These are phyloP conservation scores for Drosophila oshimai DNA, from an alignment of 1,140 invertebrate species.

Conservation along the genomic window DNA sequence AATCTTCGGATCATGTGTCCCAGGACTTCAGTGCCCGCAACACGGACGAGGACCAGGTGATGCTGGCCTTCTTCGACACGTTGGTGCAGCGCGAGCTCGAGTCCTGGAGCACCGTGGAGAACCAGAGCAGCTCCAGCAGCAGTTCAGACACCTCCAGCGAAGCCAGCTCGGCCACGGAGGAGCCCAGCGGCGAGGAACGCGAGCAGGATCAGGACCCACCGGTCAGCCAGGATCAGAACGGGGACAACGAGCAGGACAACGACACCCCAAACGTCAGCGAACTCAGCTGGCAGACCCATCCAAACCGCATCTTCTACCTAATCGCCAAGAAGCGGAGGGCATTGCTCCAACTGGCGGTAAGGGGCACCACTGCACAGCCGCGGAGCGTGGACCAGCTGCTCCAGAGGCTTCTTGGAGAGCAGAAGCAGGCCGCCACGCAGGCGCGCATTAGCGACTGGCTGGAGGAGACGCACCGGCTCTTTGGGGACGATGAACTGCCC, in stretches of 20 bases:
- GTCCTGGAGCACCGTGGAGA: conserved; percentile 85
- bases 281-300: conserved; percentile 62
- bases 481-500: conserved; percentile 58
- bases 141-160: conserved; percentile 37
- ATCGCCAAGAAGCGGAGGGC: conserved; percentile 79
- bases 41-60: conserved; percentile 94
- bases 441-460: conserved; percentile 61
- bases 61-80: conserved; percentile 98
- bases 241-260: background rate
- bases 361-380: conserved; percentile 49
- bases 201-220: background rate
- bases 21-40: conserved; percentile 92
- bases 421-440: conserved; percentile 49
- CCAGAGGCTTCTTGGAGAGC: conserved; percentile 44
- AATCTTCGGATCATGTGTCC: conserved; percentile 91
- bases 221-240: background rate
- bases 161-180: conserved; percentile 27
- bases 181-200: conserved; percentile 34
- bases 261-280: conserved; percentile 66
- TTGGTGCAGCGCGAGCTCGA: conserved; percentile 95
- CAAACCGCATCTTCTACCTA: conserved; percentile 79
- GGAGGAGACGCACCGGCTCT: conserved; percentile 61
- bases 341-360: conserved; percentile 72
- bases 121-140: conserved; percentile 45
- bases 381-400: conserved; percentile 56